These are phyloP conservation scores for Elegia similella DNA, from an alignment of 2,888 invertebrate genomes.

Conservation along the genomic window DNA sequence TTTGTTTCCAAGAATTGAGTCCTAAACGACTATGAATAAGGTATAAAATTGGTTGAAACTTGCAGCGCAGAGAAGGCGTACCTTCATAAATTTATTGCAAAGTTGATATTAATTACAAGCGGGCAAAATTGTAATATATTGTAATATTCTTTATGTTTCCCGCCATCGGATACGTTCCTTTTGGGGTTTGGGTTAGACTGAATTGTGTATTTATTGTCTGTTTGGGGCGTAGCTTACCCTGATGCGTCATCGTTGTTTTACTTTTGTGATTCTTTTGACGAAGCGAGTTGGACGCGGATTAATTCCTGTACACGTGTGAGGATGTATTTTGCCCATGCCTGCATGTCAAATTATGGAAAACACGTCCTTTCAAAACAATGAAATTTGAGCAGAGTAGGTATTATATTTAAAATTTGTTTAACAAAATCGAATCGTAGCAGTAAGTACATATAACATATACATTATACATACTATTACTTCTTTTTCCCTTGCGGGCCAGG, in stretches of 20 bases:
- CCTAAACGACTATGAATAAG: constrained; percentile 30
- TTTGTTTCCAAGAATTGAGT: constrained; percentile 16
- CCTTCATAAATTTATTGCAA: constrained; percentile 61
- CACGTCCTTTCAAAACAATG: too few relatives aligned
- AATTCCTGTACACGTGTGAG: background rate
- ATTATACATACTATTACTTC: too few relatives aligned
- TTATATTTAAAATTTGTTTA: too few relatives aligned
- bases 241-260: background rate
- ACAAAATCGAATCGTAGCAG: too few relatives aligned
- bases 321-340: too few relatives aligned
- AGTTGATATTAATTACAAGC: constrained; percentile 75
- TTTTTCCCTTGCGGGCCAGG: too few relatives aligned
- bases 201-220: constrained; percentile 29
- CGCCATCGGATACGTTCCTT: constrained; percentile 10
- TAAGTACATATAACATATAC: too few relatives aligned
- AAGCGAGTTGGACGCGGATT: too few relatives aligned
- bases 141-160: constrained; percentile 36
- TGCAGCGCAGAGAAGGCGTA: constrained; percentile 22
- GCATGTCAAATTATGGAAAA: too few relatives aligned
- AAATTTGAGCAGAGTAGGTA: too few relatives aligned
- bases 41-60: constrained; percentile 36
- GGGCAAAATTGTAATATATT: constrained; percentile 62
- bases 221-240: constrained; percentile 12
- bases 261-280: background rate
- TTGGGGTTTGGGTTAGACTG: background rate